Evolutionary conservation across 2,797 vertebrate genomes (phyloP).

Genomic region (Caiman crocodilus): DNA sequence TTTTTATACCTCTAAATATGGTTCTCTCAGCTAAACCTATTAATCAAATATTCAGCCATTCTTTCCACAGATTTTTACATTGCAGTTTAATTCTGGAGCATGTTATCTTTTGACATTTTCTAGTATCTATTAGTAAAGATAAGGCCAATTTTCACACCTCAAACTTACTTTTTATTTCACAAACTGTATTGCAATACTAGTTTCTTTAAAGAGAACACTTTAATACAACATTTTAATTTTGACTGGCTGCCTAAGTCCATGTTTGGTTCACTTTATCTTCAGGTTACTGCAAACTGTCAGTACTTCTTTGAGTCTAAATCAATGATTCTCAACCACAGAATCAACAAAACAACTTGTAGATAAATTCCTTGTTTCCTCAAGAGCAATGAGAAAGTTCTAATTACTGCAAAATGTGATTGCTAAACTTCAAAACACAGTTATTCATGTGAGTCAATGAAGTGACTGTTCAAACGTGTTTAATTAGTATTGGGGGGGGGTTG

Average conservation of each 20-base stretch:
- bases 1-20: background rate
- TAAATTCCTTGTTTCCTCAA: background rate
- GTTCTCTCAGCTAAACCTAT: background rate
- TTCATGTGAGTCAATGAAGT: background rate
- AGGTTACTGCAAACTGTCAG: background rate
- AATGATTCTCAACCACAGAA: background rate
- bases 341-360: background rate
- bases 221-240: background rate
- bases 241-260: background rate
- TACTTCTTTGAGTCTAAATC: background rate
- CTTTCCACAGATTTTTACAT: background rate
- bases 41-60: background rate
- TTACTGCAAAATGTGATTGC: background rate
- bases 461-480: background rate
- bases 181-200: background rate
- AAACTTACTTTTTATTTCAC: background rate
- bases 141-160: background rate
- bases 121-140: background rate
- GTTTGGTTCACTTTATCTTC: background rate
- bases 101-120: background rate
- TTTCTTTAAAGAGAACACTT: background rate
- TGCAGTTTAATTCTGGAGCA: background rate
- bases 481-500: background rate
- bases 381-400: background rate
- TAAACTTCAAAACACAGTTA: slow-evolving; percentile 4